phyloP scores from a whole-genome alignment of 53 echinoderm and acorn worm genomes.

The Stichopus horrens region DNA sequence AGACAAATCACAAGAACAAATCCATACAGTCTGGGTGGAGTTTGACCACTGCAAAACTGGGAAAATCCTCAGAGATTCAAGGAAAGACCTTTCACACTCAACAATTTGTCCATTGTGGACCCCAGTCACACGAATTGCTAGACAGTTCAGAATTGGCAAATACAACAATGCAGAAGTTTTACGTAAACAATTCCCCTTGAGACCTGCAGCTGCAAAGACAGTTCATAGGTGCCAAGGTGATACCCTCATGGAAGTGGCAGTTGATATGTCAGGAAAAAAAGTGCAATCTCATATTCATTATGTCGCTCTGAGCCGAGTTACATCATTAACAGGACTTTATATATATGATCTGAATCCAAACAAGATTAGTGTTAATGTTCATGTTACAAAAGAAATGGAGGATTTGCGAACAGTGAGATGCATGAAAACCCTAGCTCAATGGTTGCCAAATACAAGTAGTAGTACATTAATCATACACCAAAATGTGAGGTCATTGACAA shows the following conservation, averaged over 20 bases:
- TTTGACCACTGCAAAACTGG: slow-evolving; percentile 26
- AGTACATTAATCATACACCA: slow-evolving; percentile 20
- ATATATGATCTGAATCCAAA: neutral
- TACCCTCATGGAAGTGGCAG: neutral
- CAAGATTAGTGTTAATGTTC: slow-evolving; percentile 14
- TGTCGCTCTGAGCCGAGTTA: slow-evolving; percentile 48
- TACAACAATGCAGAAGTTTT: slow-evolving; percentile 27
- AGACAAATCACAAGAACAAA: neutral
- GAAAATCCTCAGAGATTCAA: neutral
- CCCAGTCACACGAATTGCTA: neutral
- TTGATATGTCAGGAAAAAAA: slow-evolving; percentile 31
- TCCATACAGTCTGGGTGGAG: slow-evolving; percentile 8
- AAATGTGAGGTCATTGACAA: slow-evolving; percentile 23
- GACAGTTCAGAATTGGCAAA: slow-evolving; percentile 12
- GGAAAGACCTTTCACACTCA: neutral
- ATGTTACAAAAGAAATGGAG: slow-evolving; percentile 47
- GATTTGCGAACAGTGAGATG: neutral
- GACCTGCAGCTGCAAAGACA: slow-evolving; percentile 33
- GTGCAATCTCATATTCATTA: slow-evolving; percentile 40
- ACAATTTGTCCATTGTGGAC: neutral
- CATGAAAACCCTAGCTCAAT: neutral
- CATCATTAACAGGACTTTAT: slow-evolving; percentile 17
- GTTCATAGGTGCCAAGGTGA: slow-evolving; percentile 45
- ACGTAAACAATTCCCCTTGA: neutral
- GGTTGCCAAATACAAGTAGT: neutral